Conservation (phyloP, 2,113 vertebrate genomes). For the Podarcis muralis region DNA sequence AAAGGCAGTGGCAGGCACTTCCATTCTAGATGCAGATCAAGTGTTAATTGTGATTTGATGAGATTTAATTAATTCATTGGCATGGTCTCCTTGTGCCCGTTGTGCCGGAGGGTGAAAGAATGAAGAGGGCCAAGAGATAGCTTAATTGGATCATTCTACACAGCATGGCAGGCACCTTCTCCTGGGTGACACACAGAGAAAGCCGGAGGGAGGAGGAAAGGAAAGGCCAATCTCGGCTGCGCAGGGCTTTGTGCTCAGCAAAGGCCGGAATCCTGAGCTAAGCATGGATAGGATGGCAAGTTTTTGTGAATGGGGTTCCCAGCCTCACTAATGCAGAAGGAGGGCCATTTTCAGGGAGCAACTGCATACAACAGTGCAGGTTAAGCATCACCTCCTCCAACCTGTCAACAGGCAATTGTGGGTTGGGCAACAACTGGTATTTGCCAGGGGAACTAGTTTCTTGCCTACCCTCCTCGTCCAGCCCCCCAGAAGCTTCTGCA, state of each 20-base stretch:
- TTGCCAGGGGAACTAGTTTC: background rate
- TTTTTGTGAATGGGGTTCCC: background rate
- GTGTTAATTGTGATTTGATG: constrained; percentile 4
- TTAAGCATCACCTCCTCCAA: too few species aligned
- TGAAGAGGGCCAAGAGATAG: background rate
- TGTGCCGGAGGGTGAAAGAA: background rate
- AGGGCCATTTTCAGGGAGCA: background rate
- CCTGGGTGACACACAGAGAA: background rate
- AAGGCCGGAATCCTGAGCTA: background rate
- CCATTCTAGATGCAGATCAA: background rate
- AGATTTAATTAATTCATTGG: constrained; percentile 7
- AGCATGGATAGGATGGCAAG: background rate
- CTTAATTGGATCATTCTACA: background rate
- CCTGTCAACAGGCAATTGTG: background rate
- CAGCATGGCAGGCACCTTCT: background rate
- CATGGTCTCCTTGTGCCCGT: background rate
- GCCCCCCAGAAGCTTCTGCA: background rate
- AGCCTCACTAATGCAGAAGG: background rate
- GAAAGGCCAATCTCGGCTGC: background rate
- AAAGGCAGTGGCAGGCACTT: background rate
- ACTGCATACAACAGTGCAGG: background rate
- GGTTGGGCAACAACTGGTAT: too few species aligned
- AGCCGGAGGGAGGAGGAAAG: too few species aligned
- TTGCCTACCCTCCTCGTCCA: too few species aligned
- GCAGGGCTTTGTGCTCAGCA: background rate